phyloP scores from a whole-genome alignment of 2,888 invertebrate species.

The Rhaphigaster nebulosa region DNA sequence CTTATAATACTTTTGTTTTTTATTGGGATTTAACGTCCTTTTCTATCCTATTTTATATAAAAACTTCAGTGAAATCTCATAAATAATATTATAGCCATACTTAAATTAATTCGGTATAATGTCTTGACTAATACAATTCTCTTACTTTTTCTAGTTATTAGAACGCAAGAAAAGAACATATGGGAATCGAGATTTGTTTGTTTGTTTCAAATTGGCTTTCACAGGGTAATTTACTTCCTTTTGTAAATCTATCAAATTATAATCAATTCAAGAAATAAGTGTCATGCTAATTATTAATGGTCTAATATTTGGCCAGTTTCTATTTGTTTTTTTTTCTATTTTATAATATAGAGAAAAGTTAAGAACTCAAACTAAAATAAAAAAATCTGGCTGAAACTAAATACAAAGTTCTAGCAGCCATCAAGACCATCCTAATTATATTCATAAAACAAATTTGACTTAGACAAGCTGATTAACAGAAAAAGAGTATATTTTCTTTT shows the following conservation, averaged over 20 bases:
- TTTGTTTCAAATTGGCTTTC: constrained; percentile 34
- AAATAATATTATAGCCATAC: not conserved
- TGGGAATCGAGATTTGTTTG: constrained; percentile 48
- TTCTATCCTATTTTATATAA: too few species aligned
- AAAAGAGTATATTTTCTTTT: too few species aligned
- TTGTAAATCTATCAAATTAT: not conserved
- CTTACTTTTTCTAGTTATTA: constrained; percentile 55
- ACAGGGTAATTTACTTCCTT: constrained; percentile 29
- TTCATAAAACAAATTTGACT: too few species aligned
- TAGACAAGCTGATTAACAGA: too few species aligned
- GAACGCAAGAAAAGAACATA: not conserved
- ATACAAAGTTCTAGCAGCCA: too few species aligned
- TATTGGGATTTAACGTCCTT: too few species aligned
- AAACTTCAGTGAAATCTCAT: not conserved
- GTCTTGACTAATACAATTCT: not conserved
- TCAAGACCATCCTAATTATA: too few species aligned
- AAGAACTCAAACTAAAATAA: too few species aligned
- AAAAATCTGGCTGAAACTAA: too few species aligned
- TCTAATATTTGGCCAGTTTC: not conserved
- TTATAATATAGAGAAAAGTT: too few species aligned
- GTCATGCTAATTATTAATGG: not conserved
- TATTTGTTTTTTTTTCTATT: not conserved
- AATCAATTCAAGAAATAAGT: not conserved
- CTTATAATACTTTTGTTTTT: too few species aligned
- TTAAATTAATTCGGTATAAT: not conserved